These are phyloP conservation scores for Apodemus speciosus DNA, from an alignment of 2,113 vertebrate species.

Conservation along the genomic window DNA sequence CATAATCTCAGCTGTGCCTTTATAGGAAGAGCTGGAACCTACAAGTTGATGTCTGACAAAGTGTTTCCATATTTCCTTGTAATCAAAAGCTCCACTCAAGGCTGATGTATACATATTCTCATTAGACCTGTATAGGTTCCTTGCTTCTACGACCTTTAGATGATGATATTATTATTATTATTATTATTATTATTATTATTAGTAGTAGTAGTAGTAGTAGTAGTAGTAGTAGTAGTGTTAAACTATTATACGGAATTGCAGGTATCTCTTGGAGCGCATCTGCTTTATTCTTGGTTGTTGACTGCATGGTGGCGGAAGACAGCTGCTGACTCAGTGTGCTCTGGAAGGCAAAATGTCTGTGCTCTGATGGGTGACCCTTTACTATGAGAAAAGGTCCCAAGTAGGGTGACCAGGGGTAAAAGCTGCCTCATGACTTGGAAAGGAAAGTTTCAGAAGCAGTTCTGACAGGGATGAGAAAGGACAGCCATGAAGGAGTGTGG, in stretches of 20 bases:
- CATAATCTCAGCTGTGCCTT: background rate
- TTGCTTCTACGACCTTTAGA: background rate
- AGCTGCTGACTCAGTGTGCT: background rate
- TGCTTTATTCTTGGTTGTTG: background rate
- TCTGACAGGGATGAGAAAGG: background rate
- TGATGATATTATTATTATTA: too few species aligned
- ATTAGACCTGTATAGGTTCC: background rate
- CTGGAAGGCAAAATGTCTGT: background rate
- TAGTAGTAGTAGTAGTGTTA: too few species aligned
- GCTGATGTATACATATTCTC: background rate
- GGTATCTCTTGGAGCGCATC: too few species aligned
- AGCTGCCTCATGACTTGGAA: background rate
- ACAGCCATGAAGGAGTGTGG: background rate
- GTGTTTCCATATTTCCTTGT: background rate
- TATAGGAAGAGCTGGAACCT: background rate
- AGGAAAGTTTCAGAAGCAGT: background rate
- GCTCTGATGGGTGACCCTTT: background rate
- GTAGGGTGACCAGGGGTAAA: background rate
- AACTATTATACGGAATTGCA: background rate
- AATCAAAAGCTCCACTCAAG: background rate
- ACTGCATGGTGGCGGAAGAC: background rate
- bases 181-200: too few species aligned
- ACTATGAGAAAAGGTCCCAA: too few species aligned
- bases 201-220: too few species aligned
- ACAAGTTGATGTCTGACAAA: background rate